Base-by-base conservation (phyloP, 1,140 invertebrate species). In the Apis florea region DNA sequence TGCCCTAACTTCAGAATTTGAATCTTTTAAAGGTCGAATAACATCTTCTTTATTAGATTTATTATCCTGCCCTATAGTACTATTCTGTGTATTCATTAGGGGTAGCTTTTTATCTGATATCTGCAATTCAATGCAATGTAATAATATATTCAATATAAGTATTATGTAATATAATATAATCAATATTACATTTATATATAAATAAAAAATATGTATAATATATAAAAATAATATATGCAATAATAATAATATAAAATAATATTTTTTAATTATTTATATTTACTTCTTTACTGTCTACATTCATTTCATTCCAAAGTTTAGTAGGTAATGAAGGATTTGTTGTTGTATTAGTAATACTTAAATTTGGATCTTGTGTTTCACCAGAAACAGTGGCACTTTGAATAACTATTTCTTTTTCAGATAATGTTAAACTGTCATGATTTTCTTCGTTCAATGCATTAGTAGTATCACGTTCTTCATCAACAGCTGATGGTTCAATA, bases 401-500 rank as follows among this genome's bases (percentile, higher is more conserved):
- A 61, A 90, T 79, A 79, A 89, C 88, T 11, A 87, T 59, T 76
- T 89, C 88, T 82, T 90, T 88, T 24, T 90, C 89, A 26, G 79
- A 59, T 63, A 90, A 75, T 61, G 89, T 90, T 83, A 91, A 89
- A 89, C 91, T 92, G 31, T 92, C 82, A 66, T 84, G 85, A 71
- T 90, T 88, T 56, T 89, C 88, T 64, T 94, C 93, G 71, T 91
- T 89, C 6, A 90, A 90, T 74, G 90, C 75, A 56, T 92, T 91
- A 21, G 69, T 71, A 76, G 71, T 90, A 61, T 93, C 91, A 76
- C 90, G 90, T 69, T 91, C 90, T 58, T 94, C 94, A 67, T 95
- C 95, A 77, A 94, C 95, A 8, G 95, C 91, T 63, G 96, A 95
- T 72, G 96, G 95, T 93, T 96, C 96, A 90, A 97, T 95, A 92